phyloP scores from a whole-genome alignment of 2,113 vertebrate genomes.

The Casuarius casuarius region DNA sequence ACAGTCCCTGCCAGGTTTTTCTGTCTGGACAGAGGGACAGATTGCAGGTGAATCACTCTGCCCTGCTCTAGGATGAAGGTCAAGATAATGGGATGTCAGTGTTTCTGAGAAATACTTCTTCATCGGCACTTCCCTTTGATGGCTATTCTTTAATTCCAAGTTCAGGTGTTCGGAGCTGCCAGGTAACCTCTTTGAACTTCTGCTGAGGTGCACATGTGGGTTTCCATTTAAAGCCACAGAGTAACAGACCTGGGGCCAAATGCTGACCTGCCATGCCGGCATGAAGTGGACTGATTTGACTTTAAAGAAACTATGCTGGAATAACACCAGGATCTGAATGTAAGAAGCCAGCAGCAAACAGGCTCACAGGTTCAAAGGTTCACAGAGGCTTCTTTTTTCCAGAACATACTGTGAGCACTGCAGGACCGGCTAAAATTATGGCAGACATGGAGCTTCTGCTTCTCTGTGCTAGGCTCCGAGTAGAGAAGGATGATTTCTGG shows the following conservation, averaged over 20 bases:
- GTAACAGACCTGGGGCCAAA: constrained; percentile 40
- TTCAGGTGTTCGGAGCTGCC: neutral
- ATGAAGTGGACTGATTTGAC: neutral
- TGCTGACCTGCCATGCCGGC: neutral
- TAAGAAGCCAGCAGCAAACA: neutral
- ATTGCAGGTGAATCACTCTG: constrained; percentile 54
- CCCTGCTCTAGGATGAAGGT: constrained; percentile 65
- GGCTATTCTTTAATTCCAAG: constrained; percentile 46
- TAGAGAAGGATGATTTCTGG: neutral
- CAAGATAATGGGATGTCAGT: constrained; percentile 59
- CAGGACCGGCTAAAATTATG: neutral
- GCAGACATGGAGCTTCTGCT: neutral
- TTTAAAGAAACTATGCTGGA: neutral
- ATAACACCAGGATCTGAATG: neutral
- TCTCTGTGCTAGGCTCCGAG: neutral
- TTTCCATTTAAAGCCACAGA: constrained; percentile 40
- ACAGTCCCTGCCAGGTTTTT: constrained; percentile 37
- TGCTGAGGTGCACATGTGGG: constrained; percentile 54
- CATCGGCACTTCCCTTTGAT: constrained; percentile 43
- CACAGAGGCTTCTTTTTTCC: neutral
- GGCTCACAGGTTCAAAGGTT: neutral
- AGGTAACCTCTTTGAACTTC: constrained; percentile 63
- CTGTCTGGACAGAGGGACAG: constrained; percentile 46
- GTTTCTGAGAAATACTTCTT: constrained; percentile 54
- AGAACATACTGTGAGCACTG: neutral